Percentiles rank a stretch among this genome's conserved stretches.
phyloP scores from a whole-genome alignment of 1,140 invertebrate species.

The Diabrotica undecimpunctata region DNA sequence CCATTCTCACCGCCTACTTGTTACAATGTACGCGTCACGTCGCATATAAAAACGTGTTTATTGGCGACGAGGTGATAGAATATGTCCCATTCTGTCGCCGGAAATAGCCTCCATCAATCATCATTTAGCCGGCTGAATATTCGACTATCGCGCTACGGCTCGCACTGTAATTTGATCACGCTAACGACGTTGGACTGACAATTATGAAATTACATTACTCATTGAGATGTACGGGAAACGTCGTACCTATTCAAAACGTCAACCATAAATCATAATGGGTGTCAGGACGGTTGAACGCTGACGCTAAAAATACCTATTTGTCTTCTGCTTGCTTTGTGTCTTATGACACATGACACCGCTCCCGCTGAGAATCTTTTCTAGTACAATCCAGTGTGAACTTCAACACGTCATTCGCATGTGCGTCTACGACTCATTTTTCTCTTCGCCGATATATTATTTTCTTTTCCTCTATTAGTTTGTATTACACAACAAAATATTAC shows the following conservation, averaged over 20 bases:
- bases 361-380: constrained; percentile 13
- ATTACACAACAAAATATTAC: too few relatives aligned
- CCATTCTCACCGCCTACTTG: constrained; percentile 44
- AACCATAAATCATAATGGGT: constrained; percentile 42
- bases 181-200: constrained; percentile 43
- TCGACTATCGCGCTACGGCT: constrained; percentile 3
- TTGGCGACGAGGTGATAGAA: constrained; percentile 42
- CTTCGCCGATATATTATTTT: neutral
- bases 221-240: constrained; percentile 41
- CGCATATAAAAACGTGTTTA: constrained; percentile 46
- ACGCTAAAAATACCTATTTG: constrained; percentile 40
- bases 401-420: neutral
- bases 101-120: constrained; percentile 44
- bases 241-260: constrained; percentile 33
- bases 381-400: neutral
- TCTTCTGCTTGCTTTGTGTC: constrained; percentile 34
- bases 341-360: constrained; percentile 35
- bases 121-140: constrained; percentile 33
- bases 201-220: constrained; percentile 46
- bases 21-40: constrained; percentile 40
- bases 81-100: constrained; percentile 37
- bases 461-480: too few relatives aligned
- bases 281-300: constrained; percentile 34
- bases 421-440: neutral
- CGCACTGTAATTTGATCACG: constrained; percentile 19